These are phyloP conservation scores for Zosterops japonicus DNA, from an alignment of 2,113 vertebrate species.

Conservation along the genomic window DNA sequence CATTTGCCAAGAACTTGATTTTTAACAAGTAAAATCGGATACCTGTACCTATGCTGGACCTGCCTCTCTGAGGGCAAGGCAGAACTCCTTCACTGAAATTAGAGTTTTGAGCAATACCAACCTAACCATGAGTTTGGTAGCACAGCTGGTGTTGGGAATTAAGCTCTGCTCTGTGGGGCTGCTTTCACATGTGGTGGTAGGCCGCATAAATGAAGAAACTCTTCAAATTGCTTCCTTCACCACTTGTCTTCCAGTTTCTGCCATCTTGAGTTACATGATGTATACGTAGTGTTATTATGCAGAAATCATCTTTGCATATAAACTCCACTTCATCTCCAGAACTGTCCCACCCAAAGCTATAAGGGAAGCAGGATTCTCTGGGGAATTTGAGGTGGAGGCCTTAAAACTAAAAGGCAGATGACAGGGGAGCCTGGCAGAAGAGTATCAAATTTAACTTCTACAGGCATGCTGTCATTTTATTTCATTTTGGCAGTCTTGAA, in stretches of 20 bases:
- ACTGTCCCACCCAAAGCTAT: not conserved
- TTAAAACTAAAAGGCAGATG: not conserved
- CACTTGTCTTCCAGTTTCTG: not conserved
- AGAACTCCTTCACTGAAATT: not conserved
- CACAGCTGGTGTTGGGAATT: not conserved
- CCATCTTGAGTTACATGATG: fast-evolving
- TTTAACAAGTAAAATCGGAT: not conserved
- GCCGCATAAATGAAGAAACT: not conserved
- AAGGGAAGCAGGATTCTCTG: not conserved
- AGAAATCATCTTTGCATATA: not conserved
- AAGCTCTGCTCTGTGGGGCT: not conserved
- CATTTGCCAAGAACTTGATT: not conserved
- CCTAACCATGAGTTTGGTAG: not conserved
- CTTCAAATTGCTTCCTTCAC: not conserved
- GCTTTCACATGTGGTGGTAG: not conserved
- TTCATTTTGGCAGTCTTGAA: not conserved
- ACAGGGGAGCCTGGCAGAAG: not conserved
- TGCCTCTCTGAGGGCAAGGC: not conserved
- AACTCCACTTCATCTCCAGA: not conserved
- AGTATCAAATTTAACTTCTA: not conserved
- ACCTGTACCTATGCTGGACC: not conserved
- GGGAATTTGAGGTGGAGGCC: not conserved
- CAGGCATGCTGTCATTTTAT: not conserved
- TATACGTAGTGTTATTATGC: not conserved
- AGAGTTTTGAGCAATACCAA: not conserved